phyloP scores from a whole-genome alignment of 2,797 vertebrate species.

The Cossypha heuglini region DNA sequence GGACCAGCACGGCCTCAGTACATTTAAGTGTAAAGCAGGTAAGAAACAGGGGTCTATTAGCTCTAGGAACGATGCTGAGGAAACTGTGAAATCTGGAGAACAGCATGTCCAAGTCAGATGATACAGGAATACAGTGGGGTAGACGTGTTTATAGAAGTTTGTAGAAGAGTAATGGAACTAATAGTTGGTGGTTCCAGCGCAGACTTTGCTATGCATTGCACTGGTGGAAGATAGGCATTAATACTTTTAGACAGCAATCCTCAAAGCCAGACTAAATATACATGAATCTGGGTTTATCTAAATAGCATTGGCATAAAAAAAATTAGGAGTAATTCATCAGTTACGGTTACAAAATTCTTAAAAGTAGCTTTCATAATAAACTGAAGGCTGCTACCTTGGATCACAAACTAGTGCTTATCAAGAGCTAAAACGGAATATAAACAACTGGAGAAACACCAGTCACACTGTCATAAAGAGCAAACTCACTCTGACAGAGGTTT shows the following conservation, averaged over 20 bases:
- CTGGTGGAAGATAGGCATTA: not conserved
- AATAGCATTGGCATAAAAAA: not conserved
- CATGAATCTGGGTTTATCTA: not conserved
- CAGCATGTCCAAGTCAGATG: not conserved
- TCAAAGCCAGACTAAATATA: not conserved
- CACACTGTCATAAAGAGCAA: accelerated
- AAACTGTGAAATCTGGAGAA: not conserved
- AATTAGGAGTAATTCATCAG: not conserved
- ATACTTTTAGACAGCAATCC: not conserved
- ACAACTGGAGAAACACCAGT: not conserved
- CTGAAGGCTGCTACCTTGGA: not conserved
- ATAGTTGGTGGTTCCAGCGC: too few species aligned
- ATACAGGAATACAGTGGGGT: not conserved
- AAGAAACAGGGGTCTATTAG: not conserved
- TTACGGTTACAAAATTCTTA: not conserved
- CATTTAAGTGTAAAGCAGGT: not conserved
- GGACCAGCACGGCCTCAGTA: not conserved
- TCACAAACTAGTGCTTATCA: not conserved
- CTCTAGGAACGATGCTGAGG: not conserved
- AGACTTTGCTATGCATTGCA: accelerated
- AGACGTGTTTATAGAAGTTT: not conserved
- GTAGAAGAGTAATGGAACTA: not conserved
- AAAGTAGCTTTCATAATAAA: not conserved
- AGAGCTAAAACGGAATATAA: not conserved
- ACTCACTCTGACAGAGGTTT: too few species aligned